phyloP scores from a whole-genome alignment of 2,113 vertebrate species.

The Helogale parvula region DNA sequence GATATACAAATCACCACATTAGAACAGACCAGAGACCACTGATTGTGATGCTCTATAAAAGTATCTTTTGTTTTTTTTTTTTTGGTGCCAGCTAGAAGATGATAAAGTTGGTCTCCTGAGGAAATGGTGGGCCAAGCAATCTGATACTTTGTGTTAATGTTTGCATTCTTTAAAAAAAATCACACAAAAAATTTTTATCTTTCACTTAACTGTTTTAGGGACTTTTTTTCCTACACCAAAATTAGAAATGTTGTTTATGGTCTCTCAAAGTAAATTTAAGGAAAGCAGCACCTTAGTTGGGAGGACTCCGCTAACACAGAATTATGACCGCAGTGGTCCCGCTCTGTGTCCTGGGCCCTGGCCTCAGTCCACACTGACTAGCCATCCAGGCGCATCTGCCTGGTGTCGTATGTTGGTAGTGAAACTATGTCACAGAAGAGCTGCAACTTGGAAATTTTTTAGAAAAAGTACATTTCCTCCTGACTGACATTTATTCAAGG shows the following conservation, averaged over 20 bases:
- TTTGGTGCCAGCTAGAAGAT: neutral
- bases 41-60: neutral
- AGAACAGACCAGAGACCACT: neutral
- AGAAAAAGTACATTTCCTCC: conserved; percentile 7
- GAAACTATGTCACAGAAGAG: neutral
- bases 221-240: neutral
- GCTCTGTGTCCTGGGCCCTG: neutral
- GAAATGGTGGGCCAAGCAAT: neutral
- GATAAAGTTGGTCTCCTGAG: neutral
- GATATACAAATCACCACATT: neutral
- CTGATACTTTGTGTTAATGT: neutral
- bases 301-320: neutral
- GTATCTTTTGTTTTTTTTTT: neutral
- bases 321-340: neutral
- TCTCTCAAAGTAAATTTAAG: neutral
- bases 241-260: neutral
- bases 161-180: neutral
- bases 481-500: neutral
- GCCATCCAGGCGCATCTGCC: neutral
- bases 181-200: neutral
- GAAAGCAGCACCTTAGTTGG: neutral
- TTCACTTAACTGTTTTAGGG: conserved; percentile 11
- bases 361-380: neutral
- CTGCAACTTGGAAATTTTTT: neutral
- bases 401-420: neutral